Base-by-base conservation (phyloP, 2,797 vertebrate species). In the Hyperoplus immaculatus region DNA sequence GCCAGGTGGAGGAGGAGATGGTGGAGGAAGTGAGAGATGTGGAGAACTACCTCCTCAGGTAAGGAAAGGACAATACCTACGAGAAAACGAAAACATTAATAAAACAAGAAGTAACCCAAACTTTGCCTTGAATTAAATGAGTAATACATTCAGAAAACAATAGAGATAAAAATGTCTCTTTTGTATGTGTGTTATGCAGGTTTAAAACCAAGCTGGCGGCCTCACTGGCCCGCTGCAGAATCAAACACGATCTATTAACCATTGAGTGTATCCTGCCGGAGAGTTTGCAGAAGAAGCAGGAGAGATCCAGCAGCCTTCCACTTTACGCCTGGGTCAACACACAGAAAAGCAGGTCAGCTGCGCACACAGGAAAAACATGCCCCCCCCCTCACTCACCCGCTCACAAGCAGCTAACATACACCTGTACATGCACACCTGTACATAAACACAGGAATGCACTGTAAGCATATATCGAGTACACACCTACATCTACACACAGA, bases 321-420 rank as follows among this genome's bases (percentile, higher is more conserved):
- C 70, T 97, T n/a, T 97, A 94, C 55, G 91, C 93, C 57, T 98
- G 97, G 97, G 89, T 98, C 92, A 98, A 98, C 91, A 92, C 95
- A 13, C 80, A 90, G 69, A 93, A 66, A 79, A 90, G 88, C 90
- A 95, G 95, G 95, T 95, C 62, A 59, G 73, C 78, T 38, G 49
- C 59, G 38, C 58, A 62, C 46, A 10, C 39, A n/a, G 39, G 5
- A 4, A 45, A 4, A 36, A 73, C 12, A 47, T 1, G 55, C 46
- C 62, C 14, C 46, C 62, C 14, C 16, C 46, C 21, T 36, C n/a
- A 16, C 36, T 45, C 55, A n/a, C 10, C 15, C 5, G 8, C 59
- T 5, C 41, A 46, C 21, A 47, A 11, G 38, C 53, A 74, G 45
- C 60, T 50, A 45, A 49, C 21, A 7, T 1, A 18, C 46, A 71